A percentile compares a stretch with the other conserved stretches of the same genome.
Conservation (phyloP, 2,888 invertebrate species). For the Papilio gigon region DNA sequence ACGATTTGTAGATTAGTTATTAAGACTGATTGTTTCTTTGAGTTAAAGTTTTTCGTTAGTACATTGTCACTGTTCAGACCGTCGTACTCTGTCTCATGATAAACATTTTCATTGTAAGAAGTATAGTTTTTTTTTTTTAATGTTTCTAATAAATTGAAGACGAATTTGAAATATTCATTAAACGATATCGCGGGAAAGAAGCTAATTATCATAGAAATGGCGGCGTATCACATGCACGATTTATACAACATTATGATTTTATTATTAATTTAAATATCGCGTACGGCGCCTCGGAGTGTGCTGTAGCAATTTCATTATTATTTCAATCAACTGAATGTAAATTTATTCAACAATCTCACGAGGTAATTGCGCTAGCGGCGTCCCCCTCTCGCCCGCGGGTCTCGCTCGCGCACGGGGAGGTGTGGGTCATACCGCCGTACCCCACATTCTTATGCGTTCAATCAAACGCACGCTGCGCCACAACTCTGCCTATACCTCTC, state of each 20-base stretch:
- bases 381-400: slow-evolving; percentile 56
- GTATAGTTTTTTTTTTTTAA: too few relatives aligned
- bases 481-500: slow-evolving; percentile 58
- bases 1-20: background rate
- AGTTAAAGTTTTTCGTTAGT: background rate
- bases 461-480: slow-evolving; percentile 73
- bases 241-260: slow-evolving; percentile 79
- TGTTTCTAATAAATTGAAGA: slow-evolving; percentile 50
- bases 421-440: slow-evolving; percentile 56
- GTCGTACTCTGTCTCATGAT: too few relatives aligned
- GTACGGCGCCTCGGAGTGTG: slow-evolving; percentile 74
- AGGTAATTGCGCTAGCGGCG: slow-evolving; percentile 74
- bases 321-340: slow-evolving; percentile 83
- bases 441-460: slow-evolving; percentile 80
- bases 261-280: slow-evolving; percentile 82
- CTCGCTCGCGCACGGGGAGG: slow-evolving; percentile 51
- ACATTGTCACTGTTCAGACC: too few relatives aligned
- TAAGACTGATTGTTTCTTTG: background rate
- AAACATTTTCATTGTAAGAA: too few relatives aligned
- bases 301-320: slow-evolving; percentile 82
- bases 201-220: slow-evolving; percentile 74
- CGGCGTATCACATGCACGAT: slow-evolving; percentile 66
- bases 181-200: slow-evolving; percentile 58
- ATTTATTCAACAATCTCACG: slow-evolving; percentile 83
- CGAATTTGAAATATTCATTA: slow-evolving; percentile 61